Evolutionary conservation across 1,140 invertebrate genomes (phyloP).

Genomic region (Coboldia fuscipes): DNA sequence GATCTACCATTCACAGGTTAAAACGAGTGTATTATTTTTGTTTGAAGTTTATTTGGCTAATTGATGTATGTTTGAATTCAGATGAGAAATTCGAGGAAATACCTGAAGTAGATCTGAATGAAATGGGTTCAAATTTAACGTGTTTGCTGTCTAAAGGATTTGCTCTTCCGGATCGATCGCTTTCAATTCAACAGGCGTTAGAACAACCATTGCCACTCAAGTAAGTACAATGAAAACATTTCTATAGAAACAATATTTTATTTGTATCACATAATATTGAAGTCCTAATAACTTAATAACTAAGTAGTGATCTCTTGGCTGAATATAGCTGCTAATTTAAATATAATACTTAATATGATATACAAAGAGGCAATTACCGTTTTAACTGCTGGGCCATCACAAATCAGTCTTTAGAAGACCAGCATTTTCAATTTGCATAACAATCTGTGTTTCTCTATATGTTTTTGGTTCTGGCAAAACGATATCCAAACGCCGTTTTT

Average conservation of each 20-base stretch:
- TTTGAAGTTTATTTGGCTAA: too few relatives aligned
- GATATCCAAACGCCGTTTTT: slow-evolving; percentile 30
- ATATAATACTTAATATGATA: too few relatives aligned
- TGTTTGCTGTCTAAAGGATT: slow-evolving; percentile 70
- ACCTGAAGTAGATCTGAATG: background rate
- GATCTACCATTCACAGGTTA: slow-evolving; percentile 52
- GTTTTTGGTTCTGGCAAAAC: slow-evolving; percentile 57
- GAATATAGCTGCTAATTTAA: too few relatives aligned
- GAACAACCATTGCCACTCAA: slow-evolving; percentile 74
- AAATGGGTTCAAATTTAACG: slow-evolving; percentile 48
- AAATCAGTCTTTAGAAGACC: slow-evolving; percentile 57
- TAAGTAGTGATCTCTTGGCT: background rate
- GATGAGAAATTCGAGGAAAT: too few relatives aligned
- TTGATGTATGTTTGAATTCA: too few relatives aligned
- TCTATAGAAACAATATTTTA: background rate
- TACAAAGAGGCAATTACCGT: too few relatives aligned
- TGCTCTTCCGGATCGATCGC: slow-evolving; percentile 55
- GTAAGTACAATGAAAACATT: too few relatives aligned
- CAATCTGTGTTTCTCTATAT: slow-evolving; percentile 63
- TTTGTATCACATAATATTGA: background rate
- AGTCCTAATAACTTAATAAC: background rate
- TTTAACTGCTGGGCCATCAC: slow-evolving; percentile 21
- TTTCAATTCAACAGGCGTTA: slow-evolving; percentile 72
- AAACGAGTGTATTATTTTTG: too few relatives aligned
- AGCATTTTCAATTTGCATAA: slow-evolving; percentile 60